These are phyloP conservation scores for Leptothorax acervorum DNA, from an alignment of 2,888 invertebrate genomes.

Conservation along the genomic window DNA sequence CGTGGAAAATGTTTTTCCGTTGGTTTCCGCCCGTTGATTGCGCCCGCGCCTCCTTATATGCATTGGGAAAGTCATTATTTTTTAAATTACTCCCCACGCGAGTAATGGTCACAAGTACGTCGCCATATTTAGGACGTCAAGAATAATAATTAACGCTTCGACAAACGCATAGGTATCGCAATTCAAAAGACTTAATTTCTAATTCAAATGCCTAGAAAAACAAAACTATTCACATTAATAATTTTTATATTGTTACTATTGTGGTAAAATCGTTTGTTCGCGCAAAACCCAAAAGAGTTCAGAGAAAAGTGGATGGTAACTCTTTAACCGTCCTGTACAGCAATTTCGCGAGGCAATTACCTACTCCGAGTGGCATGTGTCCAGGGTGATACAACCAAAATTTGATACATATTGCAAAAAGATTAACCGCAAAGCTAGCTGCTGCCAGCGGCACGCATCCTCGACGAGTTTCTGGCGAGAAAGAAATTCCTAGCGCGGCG, in stretches of 20 bases:
- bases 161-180: no score
- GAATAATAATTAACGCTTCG: neutral
- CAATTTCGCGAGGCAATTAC: conserved; percentile 34
- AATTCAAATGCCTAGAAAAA: neutral
- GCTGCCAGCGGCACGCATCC: conserved; percentile 19
- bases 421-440: neutral
- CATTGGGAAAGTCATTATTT: conserved; percentile 35
- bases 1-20: conserved; percentile 64
- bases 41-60: conserved; percentile 37
- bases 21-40: conserved; percentile 66
- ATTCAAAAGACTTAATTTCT: neutral
- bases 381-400: conserved; percentile 35
- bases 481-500: conserved; percentile 47
- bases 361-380: conserved; percentile 26
- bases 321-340: neutral
- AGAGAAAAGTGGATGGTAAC: neutral
- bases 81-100: neutral
- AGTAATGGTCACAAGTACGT: neutral
- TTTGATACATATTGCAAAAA: conserved; percentile 37
- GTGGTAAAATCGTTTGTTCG: neutral
- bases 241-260: neutral
- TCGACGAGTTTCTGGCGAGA: conserved; percentile 26
- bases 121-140: neutral
- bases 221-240: neutral
- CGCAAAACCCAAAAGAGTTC: neutral